Base-by-base conservation (phyloP, 2,888 invertebrate species). In the Ectemnius lituratus region DNA sequence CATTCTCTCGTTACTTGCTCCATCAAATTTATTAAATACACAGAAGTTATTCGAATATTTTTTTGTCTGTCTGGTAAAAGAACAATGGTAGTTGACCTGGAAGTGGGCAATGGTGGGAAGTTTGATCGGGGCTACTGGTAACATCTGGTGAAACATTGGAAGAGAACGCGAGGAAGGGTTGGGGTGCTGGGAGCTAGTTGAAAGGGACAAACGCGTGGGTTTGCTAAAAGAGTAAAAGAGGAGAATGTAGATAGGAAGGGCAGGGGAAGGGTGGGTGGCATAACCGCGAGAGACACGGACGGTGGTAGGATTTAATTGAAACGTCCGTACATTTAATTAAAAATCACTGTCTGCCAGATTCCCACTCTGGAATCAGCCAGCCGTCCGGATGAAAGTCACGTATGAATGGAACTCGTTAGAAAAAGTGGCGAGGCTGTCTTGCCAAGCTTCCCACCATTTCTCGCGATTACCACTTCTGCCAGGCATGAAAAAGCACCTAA, bases 301-400 rank as follows among this genome's bases (percentile, higher is more conserved):
- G 20, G 46, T 49, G 66, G 60, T n/a, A 65, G 67, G 67, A 78
- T 83, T 83, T 83, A 83, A 83, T 83, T 81, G 83, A 81, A 83
- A 83, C 70, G 83, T 83, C 75, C 76, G 64, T 67, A 61, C 66
- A 73, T 80, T 83, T 83, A 83, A 83, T 83, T 77, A 83, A 83
- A 83, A 83, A 81, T 83, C 79, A 73, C 77, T 79, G 78, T 76
- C 79, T 58, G 49, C 70, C 59, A 60, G 46, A 66, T 76, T 72
- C n/a, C 64, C 62, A n/a, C 57, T 59, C n/a, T 58, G 59, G 58
- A 78, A 65, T 46, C 70, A 66, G 57, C 56, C 70, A 66, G 57
- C 56, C 67, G 64, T 72, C 23, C 71, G 56, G 56, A 61, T 64
- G 62, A 47, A 69, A 20, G 57, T 23, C 23, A 16, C 56, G 20